Base-by-base conservation (phyloP, 2,888 invertebrate species). In the Cheilosia urbana region DNA sequence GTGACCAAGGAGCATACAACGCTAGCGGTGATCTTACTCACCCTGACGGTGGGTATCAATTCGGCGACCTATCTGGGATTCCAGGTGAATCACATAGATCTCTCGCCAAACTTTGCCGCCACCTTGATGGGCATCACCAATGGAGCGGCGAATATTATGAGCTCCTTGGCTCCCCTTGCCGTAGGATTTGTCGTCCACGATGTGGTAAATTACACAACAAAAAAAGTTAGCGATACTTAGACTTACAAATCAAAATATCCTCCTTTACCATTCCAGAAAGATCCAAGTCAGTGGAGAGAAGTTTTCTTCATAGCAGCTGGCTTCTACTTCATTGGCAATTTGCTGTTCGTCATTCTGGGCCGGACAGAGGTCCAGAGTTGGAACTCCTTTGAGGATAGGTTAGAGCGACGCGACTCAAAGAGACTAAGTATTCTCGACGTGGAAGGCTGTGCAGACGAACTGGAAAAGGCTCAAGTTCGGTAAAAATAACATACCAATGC, bases 91-190 rank as follows among this genome's bases (percentile, higher is more conserved):
- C 97, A 97, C 89, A 96, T 97, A 88, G 97, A 97, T 93, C 93
- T 97, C 66, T 95, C 97, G 5, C 97, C 97, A 0, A 96, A 96
- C 90, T 96, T 95, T 90, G 96, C 97, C 5, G 97, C 97, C 47
- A 95, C 96, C 0, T 92, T 97, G 89, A 97, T 97, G 96, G 97
- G 97, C 3, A 94, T 97, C 87, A 96, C 96, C 0, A 97, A 97
- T 90, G 95, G 95, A 4, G 93, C 94, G 0, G 95, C 96, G 0
- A 96, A 96, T 89, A 93, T 96, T n/a, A 95, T 96, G 91, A 96
- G 96, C 60, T 95, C 96, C 66, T 90, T 97, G 87, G 96, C 96
- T 0, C 97, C 97, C 0, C 92, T 96, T 6, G 93, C 95, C 17
- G 96, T 96, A 0, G 95, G 96, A 2, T 89, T 94, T 5, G 94